Percentiles rank a stretch among this genome's conserved stretches.
Conservation (phyloP, 2,113 vertebrate species). For the Mustelus asterias region DNA sequence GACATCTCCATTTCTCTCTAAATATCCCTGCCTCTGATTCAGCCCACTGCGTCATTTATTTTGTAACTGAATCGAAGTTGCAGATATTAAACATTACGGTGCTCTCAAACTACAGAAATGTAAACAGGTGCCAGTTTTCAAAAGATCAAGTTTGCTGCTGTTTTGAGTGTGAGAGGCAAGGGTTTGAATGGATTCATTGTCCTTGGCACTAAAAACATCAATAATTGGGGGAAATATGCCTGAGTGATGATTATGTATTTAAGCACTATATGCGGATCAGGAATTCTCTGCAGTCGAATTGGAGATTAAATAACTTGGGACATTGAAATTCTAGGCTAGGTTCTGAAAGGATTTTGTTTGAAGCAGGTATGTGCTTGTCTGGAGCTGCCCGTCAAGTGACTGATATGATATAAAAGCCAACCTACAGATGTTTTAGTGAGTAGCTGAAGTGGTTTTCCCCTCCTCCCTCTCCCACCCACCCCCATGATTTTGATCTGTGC, state of each 20-base stretch:
- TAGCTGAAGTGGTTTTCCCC: constrained; percentile 6
- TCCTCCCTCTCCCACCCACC: not conserved
- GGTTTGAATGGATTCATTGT: constrained; percentile 34
- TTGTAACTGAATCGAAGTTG: not conserved
- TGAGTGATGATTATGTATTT: constrained; percentile 32
- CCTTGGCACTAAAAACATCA: constrained; percentile 24
- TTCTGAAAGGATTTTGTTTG: constrained; percentile 23
- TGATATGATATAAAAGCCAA: constrained; percentile 30
- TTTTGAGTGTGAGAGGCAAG: not conserved
- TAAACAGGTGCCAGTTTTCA: constrained; percentile 23
- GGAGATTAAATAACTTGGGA: constrained; percentile 36
- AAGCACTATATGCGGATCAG: constrained; percentile 23
- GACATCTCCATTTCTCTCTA: not conserved
- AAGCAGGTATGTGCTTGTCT: constrained; percentile 31
- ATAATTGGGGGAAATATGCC: constrained; percentile 33
- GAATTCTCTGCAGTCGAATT: constrained; percentile 16
- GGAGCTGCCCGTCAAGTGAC: constrained; percentile 19
- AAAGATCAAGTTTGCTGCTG: constrained; percentile 16
- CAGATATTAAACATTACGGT: constrained; percentile 1
- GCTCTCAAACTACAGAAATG: not conserved
- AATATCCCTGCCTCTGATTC: not conserved
- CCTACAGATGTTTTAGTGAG: constrained; percentile 30
- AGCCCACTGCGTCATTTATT: constrained; percentile 7
- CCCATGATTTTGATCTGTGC: constrained; percentile 35
- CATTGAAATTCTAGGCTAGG: constrained; percentile 29